Evolutionary conservation across 2,113 vertebrate species (phyloP).

Genomic region (Epinephelus moara): DNA sequence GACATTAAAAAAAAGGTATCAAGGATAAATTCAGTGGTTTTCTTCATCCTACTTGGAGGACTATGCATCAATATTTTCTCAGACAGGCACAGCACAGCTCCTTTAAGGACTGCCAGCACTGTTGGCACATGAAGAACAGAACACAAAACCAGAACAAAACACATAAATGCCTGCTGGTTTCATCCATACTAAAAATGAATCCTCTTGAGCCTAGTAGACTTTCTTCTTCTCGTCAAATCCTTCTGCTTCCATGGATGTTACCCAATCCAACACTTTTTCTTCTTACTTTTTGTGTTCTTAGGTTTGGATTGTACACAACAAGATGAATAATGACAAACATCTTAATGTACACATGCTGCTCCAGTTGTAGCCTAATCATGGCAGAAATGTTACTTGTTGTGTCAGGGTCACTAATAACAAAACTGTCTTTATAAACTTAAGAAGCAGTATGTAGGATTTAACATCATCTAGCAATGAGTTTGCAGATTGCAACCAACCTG

Average conservation of each 20-base stretch:
- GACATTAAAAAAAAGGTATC: constrained; percentile 35
- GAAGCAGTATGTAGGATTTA: no score
- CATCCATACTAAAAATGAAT: constrained; percentile 61
- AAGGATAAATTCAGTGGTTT: constrained; percentile 45
- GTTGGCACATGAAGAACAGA: constrained; percentile 66
- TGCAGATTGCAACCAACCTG: no score
- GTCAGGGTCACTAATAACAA: no score
- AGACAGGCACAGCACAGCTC: constrained; percentile 49
- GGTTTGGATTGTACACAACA: neutral
- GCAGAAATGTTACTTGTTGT: neutral
- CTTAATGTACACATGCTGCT: neutral
- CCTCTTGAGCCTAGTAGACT: constrained; percentile 51
- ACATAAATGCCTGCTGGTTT: constrained; percentile 65
- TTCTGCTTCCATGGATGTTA: constrained; percentile 48
- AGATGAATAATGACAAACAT: neutral
- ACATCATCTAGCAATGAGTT: no score
- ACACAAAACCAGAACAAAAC: constrained; percentile 69
- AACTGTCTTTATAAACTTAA: neutral
- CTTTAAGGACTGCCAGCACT: constrained; percentile 62
- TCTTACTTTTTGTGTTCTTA: constrained; percentile 25
- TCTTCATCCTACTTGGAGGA: constrained; percentile 51
- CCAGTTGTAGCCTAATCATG: neutral
- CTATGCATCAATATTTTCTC: constrained; percentile 54
- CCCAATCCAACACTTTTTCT: constrained; percentile 22
- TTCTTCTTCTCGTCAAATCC: constrained; percentile 25